phyloP scores from a whole-genome alignment of 2,113 vertebrate species.

The Proteles cristata region DNA sequence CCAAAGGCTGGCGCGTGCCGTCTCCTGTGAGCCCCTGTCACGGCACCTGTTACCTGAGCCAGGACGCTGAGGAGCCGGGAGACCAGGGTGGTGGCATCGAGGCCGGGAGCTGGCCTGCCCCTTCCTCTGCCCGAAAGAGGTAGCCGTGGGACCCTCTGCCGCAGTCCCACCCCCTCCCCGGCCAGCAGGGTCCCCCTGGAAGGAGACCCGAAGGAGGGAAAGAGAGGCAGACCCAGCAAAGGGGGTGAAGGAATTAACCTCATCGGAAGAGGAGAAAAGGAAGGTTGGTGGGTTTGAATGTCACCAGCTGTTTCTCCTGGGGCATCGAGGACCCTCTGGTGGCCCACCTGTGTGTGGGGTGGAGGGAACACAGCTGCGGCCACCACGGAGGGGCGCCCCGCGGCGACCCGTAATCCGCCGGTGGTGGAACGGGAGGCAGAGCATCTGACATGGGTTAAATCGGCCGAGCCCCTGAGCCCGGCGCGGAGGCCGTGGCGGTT shows the following conservation, averaged over 20 bases:
- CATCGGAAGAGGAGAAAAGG: background rate
- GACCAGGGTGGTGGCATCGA: background rate
- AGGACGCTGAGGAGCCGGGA: background rate
- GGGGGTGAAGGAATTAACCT: background rate
- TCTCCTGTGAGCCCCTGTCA: too few relatives aligned
- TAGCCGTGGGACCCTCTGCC: background rate
- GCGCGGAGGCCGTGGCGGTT: fast-evolving
- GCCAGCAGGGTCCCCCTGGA: fast-evolving
- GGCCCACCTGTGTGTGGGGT: too few relatives aligned
- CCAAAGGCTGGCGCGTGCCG: too few relatives aligned
- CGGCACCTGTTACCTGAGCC: background rate
- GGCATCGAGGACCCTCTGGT: fast-evolving
- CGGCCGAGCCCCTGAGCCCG: too few relatives aligned
- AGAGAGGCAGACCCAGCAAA: background rate
- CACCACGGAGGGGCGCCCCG: fast-evolving
- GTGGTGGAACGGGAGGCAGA: background rate
- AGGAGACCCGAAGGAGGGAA: background rate
- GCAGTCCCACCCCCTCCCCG: background rate
- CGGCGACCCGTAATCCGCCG: fast-evolving
- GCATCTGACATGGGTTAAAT: fast-evolving
- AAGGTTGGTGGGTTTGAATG: background rate
- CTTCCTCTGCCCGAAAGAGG: too few relatives aligned
- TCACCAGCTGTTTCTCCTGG: background rate
- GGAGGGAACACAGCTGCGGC: fast-evolving
- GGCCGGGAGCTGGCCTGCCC: background rate